These are phyloP conservation scores for Helostoma temminkii DNA, from an alignment of 2,797 vertebrate species.

Conservation along the genomic window DNA sequence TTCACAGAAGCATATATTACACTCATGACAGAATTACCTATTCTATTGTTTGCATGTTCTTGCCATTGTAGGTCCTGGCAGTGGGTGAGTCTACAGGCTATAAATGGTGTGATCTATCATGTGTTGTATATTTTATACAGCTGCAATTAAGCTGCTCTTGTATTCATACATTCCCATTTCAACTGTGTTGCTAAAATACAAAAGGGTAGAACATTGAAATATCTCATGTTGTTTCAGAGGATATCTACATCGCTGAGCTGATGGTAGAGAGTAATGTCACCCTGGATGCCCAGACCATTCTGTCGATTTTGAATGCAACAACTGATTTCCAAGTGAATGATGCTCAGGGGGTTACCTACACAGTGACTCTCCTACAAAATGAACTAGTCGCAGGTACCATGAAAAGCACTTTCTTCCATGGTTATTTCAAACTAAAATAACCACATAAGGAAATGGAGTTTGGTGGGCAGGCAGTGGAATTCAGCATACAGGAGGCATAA, in stretches of 20 bases:
- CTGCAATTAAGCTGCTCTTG: background rate
- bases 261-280: slow-evolving; percentile 66
- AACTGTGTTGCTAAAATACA: background rate
- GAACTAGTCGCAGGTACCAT: slow-evolving; percentile 60
- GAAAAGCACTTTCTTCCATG: background rate
- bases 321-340: accelerated
- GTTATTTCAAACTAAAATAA: background rate
- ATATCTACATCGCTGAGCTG: slow-evolving; percentile 56
- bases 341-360: accelerated
- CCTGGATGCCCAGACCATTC: background rate
- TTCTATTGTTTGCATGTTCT: background rate
- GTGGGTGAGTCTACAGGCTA: slow-evolving; percentile 31
- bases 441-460: no score
- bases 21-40: background rate
- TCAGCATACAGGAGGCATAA: no score
- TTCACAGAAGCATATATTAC: background rate
- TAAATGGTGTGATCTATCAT: no score
- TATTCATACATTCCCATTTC: background rate
- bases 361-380: accelerated
- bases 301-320: background rate
- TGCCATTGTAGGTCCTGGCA: slow-evolving; percentile 43
- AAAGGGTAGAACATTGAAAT: background rate
- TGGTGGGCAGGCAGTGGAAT: no score
- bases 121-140: background rate
- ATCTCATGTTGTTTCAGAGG: slow-evolving; percentile 1